Base-by-base conservation (phyloP, 35 echinoderm and acorn worm species). In the Ophiothrix spiculata region DNA sequence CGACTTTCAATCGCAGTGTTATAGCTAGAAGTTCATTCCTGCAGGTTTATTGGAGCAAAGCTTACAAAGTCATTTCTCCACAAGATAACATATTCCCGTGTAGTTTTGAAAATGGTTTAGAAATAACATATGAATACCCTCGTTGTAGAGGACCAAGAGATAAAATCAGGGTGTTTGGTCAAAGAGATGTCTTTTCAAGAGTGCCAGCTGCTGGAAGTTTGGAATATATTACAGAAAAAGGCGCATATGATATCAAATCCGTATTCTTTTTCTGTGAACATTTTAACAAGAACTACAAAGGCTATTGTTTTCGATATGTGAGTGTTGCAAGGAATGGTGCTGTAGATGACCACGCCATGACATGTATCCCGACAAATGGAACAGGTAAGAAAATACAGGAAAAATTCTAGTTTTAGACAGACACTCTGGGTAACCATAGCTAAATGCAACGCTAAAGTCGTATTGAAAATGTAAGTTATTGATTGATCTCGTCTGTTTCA, bases 251-350 rank as follows among this genome's bases (percentile, higher is more conserved):
- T 35, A 6, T 19, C 6, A 74, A 32, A 32, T 36, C 3, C 1
- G 83, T 85, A 32, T 73, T 34, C 34, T 89, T 89, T 35, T 81
- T 74, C 64, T 89, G 87, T 80, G 39, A 36, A 38, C 79, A 89
- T 15, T 89, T 89, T 56, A 75, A 40, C 29, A 35, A 32, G 17
- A 37, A 75, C 23, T 82, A 76, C 36, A 37, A 36, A 74, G 87
- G 87, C 1, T 89, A 74, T 41, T 89, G 87, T 63, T 89, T 89
- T 39, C 33, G 33, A 12, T 89, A 89, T 63, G 64, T 89, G 60
- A 89, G 87, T 56, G 37, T 81, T 25, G 87, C 87, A 25, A 89
- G 64, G 41, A 79, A 32, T 39, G 87, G 87, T 15, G 87, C 87
- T 13, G 87, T 89, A 11, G 87, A 89, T 29, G 87, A 64, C 17